Base-by-base conservation (phyloP, 2,888 invertebrate genomes). In the Drosophila kambysellisi region DNA sequence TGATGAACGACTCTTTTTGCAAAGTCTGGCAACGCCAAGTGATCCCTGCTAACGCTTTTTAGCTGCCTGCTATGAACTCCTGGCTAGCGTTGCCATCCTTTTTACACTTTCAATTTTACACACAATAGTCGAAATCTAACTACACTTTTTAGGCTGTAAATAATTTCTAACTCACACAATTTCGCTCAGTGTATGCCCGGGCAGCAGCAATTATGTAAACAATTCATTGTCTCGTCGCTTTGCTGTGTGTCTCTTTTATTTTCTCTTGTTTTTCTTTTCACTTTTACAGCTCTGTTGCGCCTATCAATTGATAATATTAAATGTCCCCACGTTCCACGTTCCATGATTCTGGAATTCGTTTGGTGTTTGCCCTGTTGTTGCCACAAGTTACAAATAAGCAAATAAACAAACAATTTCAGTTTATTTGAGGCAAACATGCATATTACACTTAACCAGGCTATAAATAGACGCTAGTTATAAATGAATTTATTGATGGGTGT, bases 221-320 rank as follows among this genome's bases (percentile, higher is more conserved):
- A 78, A 78, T 74, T 68, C 35, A 43, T 53, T 58, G 67, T 57
- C 43, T 60, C 37, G 29, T 52, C 20, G 20, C 29, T 29, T 17
- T 50, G 50, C 29, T 9, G 50, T 17, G 29, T 29, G 15, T 17
- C 29, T 29, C 3, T 56, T 53, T 57, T 39, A n/a, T 50, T 48
- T 29, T 62, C 33, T 25, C 32, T 37, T 51, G 30, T 32, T 4
- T 43, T 51, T 33, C 3, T 58, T 50, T 9, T 52, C n/a, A 41
- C 29, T 59, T 58, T 65, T 65, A 33, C 17, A 54, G 39, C 53
- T 43, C 4, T 66, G 25, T 54, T 29, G 39, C 30, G 15, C n/a
- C 46, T 65, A 52, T 65, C 68, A 68, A 78, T 71, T 78, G 76
- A 69, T 74, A 79, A 54, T 74, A 76, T 77, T 52, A 79, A 79